These are phyloP conservation scores for Ceratina japonica DNA, from an alignment of 1,140 invertebrate species.

Conservation along the genomic window DNA sequence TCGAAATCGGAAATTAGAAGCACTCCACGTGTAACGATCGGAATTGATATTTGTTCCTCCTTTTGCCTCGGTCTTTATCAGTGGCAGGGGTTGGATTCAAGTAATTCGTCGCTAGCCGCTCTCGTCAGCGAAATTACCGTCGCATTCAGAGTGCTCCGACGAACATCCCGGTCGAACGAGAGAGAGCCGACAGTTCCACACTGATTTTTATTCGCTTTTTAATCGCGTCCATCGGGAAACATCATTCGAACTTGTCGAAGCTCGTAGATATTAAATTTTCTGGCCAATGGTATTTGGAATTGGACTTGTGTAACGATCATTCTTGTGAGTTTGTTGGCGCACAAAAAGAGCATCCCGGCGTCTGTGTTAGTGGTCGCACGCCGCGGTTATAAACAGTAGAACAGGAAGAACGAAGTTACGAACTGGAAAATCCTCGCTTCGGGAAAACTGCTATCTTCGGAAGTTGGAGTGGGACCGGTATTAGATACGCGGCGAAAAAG, in stretches of 20 bases:
- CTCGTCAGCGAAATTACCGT: conserved; percentile 44
- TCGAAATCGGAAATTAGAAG: background rate
- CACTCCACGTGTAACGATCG: conserved; percentile 10
- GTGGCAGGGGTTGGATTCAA: background rate
- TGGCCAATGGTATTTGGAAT: background rate
- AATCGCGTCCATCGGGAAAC: background rate
- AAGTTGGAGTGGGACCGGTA: background rate
- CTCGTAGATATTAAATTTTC: background rate
- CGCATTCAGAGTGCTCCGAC: background rate
- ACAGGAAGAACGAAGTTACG: background rate
- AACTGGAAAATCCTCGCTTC: conserved; percentile 4
- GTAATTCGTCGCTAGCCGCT: conserved; percentile 28
- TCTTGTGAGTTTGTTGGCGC: background rate
- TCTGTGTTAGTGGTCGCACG: too few species aligned
- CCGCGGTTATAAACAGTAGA: background rate
- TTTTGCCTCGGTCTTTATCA: background rate
- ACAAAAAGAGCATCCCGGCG: background rate
- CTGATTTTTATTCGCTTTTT: background rate
- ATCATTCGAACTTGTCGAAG: background rate
- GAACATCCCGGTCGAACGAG: background rate
- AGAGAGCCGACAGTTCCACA: background rate
- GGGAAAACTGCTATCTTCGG: background rate
- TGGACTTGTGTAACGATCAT: background rate
- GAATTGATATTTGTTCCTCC: conserved; percentile 16
- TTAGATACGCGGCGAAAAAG: background rate